Evolutionary conservation across 1,140 invertebrate species (phyloP).

Genomic region (Neodiprion fabricii): DNA sequence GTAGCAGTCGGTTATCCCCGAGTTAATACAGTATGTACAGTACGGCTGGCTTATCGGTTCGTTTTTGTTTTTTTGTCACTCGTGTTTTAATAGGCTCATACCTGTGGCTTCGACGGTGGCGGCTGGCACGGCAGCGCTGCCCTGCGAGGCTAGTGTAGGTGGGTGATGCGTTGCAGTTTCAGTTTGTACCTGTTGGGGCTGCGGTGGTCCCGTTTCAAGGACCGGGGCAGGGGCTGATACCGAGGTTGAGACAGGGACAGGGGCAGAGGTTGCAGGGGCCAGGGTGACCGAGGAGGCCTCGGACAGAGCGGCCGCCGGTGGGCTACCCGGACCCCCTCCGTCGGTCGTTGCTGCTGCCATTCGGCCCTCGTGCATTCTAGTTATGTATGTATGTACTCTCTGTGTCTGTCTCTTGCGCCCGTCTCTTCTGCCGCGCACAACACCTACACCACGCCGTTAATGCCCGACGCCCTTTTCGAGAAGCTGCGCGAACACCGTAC

Average conservation of each 20-base stretch:
- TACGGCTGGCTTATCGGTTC: too few relatives aligned
- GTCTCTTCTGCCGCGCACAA: conserved; percentile 19
- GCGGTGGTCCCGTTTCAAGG: conserved; percentile 27
- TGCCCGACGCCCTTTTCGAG: neutral
- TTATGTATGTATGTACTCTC: conserved; percentile 8
- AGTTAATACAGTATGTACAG: too few relatives aligned
- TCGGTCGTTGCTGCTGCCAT: conserved; percentile 46
- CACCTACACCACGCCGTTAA: conserved; percentile 14
- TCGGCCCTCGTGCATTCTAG: conserved; percentile 50
- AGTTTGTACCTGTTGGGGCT: conserved; percentile 32
- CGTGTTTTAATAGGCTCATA: neutral
- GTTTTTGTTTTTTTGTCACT: too few relatives aligned
- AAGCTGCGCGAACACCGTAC: neutral
- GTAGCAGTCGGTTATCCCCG: too few relatives aligned
- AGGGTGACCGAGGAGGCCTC: conserved; percentile 37
- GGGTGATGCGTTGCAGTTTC: neutral
- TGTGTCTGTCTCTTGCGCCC: neutral
- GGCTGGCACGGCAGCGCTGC: neutral
- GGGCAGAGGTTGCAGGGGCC: conserved; percentile 20
- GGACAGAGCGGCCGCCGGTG: conserved; percentile 31
- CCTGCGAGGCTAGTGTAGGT: neutral
- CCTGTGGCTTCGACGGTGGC: neutral
- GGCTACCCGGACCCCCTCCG: conserved; percentile 28
- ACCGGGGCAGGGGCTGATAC: conserved; percentile 23
- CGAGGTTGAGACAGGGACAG: conserved; percentile 5